phyloP scores from a whole-genome alignment of 2,113 vertebrate genomes.

The Phoenicopterus ruber region DNA sequence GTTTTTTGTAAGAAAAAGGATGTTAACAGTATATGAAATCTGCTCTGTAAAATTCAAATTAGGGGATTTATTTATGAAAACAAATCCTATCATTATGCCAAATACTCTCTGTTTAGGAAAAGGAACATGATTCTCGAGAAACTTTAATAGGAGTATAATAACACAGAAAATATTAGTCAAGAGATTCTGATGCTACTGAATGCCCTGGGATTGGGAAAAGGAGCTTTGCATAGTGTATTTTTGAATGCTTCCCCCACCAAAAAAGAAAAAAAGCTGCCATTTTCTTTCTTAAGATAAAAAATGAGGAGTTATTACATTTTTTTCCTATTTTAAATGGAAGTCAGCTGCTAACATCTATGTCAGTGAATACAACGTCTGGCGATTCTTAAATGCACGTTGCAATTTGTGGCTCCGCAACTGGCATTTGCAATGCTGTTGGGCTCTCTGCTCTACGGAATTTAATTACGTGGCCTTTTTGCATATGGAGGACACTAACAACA shows the following conservation, averaged over 20 bases:
- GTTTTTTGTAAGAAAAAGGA: not conserved
- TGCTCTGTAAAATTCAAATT: not conserved
- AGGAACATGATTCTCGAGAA: not conserved
- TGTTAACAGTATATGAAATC: not conserved
- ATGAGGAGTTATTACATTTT: not conserved
- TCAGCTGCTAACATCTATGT: not conserved
- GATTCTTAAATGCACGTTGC: constrained; percentile 3
- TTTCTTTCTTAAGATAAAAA: not conserved
- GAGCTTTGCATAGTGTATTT: not conserved
- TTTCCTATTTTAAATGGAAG: constrained; percentile 18
- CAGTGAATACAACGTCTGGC: constrained; percentile 3
- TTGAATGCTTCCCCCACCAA: not conserved
- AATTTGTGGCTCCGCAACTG: constrained; percentile 50
- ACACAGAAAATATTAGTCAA: not conserved
- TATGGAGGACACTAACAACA: not conserved
- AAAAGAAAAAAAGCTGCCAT: not conserved
- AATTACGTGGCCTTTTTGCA: constrained; percentile 53
- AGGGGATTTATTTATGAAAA: not conserved
- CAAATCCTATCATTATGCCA: not conserved
- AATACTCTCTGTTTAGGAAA: not conserved
- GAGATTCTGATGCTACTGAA: not conserved
- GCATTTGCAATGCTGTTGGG: constrained; percentile 31
- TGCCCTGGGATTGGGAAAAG: not conserved
- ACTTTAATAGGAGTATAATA: not conserved
- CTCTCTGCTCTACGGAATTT: constrained; percentile 38